Evolutionary conservation across 2,888 invertebrate genomes (phyloP), one percentile per base, ranked within the genome.

Genomic region (Apomyelois bistriatella): DNA sequence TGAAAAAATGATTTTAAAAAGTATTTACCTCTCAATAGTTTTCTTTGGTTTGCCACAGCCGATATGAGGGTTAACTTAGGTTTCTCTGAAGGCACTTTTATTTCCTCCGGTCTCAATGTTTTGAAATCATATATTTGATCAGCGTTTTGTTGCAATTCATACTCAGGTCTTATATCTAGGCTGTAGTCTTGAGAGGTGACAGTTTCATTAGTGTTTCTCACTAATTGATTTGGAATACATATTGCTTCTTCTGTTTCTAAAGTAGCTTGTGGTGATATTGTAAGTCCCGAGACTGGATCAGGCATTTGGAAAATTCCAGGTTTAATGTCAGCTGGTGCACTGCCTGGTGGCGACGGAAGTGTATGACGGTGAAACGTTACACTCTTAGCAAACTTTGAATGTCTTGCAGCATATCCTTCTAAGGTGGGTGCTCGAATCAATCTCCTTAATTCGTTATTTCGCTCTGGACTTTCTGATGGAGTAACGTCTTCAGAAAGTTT

Each of bases 331-430:
- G 76, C 71, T 2, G 84, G 79, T 0, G 79, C 89, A 73, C 92
- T 92, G 58, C 83, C 75, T 57, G 96, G 95, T 57, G 96, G 96
- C 69, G 96, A 96, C 64, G 95, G 95, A 74, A 96, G 90, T 52
- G 96, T 96, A 78, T 96, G 95, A 57, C 95, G 90, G 84, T 97
- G 95, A 88, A 96, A 97, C 58, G 96, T 96, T 60, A 97, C 96
- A 83, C 96, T 96, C 91, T 97, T 97, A 50, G 95, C 92, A 78
- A 97, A 93, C 82, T 97, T 97, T 60, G 95, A 95, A 85, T 96
- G 96, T 73, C 97, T 92, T 50, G 96, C 96, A 55, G 96, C 96
- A 84, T 96, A 97, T 56, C 97, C 97, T 91, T 96, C 96, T 66
- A 97, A 90, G 56, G 96, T 97, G 58, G 95, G 97, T 28, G 96